These are phyloP conservation scores for Apamea sordens DNA, from an alignment of 2,888 invertebrate genomes.

Conservation along the genomic window DNA sequence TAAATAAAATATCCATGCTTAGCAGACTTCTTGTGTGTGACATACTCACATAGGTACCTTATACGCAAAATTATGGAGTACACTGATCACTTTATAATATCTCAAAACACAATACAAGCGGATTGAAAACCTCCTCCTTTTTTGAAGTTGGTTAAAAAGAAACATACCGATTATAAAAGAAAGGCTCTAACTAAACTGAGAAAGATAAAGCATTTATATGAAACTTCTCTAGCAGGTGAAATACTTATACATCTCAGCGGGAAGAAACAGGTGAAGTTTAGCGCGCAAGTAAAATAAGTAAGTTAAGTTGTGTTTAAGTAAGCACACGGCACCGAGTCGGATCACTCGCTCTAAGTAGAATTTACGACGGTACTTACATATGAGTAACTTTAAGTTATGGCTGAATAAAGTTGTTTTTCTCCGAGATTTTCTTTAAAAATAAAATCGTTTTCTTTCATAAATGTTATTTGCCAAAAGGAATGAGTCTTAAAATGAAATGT, in stretches of 20 bases:
- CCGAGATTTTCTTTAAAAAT: slow-evolving; percentile 1
- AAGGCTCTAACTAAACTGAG: slow-evolving; percentile 1
- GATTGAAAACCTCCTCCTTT: no score
- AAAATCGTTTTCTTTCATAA: not conserved
- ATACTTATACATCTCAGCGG: slow-evolving; percentile 43
- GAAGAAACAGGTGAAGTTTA: slow-evolving; percentile 64
- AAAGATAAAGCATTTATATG: slow-evolving; percentile 37
- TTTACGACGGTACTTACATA: slow-evolving; percentile 56
- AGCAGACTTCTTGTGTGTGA: not conserved
- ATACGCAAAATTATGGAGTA: not conserved
- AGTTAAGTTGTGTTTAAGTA: slow-evolving; percentile 67
- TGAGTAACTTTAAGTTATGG: slow-evolving; percentile 40
- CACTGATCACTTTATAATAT: not conserved
- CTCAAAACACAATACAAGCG: no score
- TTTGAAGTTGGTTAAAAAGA: not conserved
- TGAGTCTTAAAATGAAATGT: not conserved
- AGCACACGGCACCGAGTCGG: slow-evolving; percentile 57
- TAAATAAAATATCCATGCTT: no score
- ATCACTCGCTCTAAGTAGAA: slow-evolving; percentile 60
- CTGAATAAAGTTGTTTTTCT: not conserved
- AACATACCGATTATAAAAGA: not conserved
- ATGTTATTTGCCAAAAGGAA: not conserved
- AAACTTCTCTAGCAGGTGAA: slow-evolving; percentile 47
- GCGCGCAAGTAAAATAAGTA: slow-evolving; percentile 67
- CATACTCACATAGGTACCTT: not conserved